These are phyloP conservation scores for Sebastes taczanowskii DNA, from an alignment of 2,797 vertebrate species.

Conservation along the genomic window DNA sequence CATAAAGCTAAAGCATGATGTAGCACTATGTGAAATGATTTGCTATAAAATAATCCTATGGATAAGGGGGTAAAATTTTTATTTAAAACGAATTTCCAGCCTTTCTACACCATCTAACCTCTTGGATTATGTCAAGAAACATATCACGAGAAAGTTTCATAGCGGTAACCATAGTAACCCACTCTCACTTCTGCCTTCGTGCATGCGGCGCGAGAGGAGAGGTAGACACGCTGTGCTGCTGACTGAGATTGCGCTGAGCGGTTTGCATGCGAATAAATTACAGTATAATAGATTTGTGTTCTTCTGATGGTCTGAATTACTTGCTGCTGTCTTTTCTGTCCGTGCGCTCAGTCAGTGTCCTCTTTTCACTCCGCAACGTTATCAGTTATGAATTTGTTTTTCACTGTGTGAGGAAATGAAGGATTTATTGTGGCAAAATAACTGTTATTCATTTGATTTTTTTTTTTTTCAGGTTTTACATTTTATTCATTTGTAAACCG, in stretches of 20 bases:
- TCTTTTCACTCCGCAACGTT: not conserved
- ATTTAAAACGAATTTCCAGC: not conserved
- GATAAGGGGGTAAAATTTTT: no score
- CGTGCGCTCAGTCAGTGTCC: not conserved
- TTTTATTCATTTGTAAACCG: no score
- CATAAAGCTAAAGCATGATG: not conserved
- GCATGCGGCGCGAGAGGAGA: not conserved
- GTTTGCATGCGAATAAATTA: not conserved
- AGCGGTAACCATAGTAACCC: not conserved
- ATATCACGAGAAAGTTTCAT: not conserved
- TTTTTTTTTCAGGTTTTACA: not conserved
- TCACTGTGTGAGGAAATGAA: not conserved
- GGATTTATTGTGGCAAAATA: not conserved
- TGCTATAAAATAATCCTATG: not conserved
- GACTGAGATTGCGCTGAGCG: not conserved
- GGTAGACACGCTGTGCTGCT: not conserved
- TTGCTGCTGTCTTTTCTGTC: not conserved
- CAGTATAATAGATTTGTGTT: not conserved
- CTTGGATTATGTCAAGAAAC: not conserved
- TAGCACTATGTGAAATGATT: not conserved
- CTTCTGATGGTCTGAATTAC: not conserved
- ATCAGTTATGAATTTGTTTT: not conserved
- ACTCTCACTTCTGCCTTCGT: not conserved
- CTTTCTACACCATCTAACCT: not conserved
- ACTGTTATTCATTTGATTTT: not conserved